These are phyloP conservation scores for Caenorhabditis inopinata DNA, from an alignment of 1,140 invertebrate species.

Conservation along the genomic window DNA sequence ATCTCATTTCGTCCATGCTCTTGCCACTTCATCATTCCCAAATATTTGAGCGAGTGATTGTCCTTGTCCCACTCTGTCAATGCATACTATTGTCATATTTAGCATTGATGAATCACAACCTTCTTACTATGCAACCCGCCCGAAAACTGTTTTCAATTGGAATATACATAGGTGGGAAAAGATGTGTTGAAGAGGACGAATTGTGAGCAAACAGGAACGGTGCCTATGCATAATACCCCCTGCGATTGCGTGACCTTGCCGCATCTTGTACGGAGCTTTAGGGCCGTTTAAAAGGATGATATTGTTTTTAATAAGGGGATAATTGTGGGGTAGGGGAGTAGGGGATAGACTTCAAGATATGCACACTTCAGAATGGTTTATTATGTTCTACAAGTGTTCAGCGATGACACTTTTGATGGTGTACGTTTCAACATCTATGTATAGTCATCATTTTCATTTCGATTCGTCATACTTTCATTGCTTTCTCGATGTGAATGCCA, in stretches of 20 bases:
- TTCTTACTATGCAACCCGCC: neutral
- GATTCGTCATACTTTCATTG: too few species aligned
- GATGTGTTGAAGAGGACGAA: conserved; percentile 13
- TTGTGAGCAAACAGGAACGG: neutral
- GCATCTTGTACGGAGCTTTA: neutral
- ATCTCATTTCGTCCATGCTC: too few species aligned
- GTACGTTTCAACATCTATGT: too few species aligned
- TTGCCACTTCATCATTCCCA: neutral
- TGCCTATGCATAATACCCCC: neutral
- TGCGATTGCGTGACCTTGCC: conserved; percentile 10
- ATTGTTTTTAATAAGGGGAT: conserved; percentile 25
- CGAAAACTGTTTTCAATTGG: conserved; percentile 26
- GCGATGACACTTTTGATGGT: too few species aligned
- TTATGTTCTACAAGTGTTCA: too few species aligned
- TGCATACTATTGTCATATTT: neutral
- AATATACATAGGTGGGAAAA: neutral
- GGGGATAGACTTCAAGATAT: too few species aligned
- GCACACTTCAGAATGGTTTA: neutral
- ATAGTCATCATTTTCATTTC: too few species aligned
- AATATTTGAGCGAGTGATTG: conserved; percentile 23
- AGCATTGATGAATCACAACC: neutral
- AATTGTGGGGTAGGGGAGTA: conserved; percentile 15
- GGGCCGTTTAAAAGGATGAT: neutral
- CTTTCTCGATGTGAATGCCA: too few species aligned
- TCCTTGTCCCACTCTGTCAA: neutral